Evolutionary conservation across 2,797 vertebrate genomes (phyloP).

Genomic region (Menidia menidia): DNA sequence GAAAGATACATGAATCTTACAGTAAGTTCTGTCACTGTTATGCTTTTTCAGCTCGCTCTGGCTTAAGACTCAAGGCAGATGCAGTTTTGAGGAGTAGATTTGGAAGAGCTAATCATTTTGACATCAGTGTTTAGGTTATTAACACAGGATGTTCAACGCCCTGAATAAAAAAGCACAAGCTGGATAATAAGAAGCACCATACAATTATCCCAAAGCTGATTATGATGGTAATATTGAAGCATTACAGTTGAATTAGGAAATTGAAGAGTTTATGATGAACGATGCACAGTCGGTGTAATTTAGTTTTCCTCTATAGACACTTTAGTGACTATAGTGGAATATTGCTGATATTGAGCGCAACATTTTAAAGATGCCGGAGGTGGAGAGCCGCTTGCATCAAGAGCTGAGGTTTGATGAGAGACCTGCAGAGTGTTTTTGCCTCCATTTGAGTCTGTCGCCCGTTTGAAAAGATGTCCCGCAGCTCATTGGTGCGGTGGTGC

Average conservation of each 20-base stretch:
- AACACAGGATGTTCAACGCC: neutral
- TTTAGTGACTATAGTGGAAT: accelerated
- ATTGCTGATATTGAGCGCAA: neutral
- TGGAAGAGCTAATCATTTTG: no score
- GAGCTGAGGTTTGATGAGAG: neutral
- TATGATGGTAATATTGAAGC: neutral
- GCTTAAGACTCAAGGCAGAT: neutral
- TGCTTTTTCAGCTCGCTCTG: neutral
- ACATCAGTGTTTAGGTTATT: no score
- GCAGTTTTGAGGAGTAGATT: no score
- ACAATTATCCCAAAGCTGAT: neutral
- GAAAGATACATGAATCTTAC: neutral
- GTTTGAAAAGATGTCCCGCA: slow-evolving; percentile 2
- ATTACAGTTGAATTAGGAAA: neutral
- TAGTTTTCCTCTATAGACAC: no score
- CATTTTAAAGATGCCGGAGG: accelerated
- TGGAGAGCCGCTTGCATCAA: neutral
- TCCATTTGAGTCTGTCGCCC: neutral
- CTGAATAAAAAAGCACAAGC: neutral
- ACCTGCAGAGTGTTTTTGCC: neutral
- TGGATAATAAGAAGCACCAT: neutral
- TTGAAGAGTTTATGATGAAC: neutral
- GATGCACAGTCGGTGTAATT: no score
- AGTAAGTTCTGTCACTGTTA: neutral
- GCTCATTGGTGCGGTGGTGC: neutral